These are phyloP conservation scores for Temnothorax rugatulus DNA, from an alignment of 2,888 invertebrate species.

Conservation along the genomic window DNA sequence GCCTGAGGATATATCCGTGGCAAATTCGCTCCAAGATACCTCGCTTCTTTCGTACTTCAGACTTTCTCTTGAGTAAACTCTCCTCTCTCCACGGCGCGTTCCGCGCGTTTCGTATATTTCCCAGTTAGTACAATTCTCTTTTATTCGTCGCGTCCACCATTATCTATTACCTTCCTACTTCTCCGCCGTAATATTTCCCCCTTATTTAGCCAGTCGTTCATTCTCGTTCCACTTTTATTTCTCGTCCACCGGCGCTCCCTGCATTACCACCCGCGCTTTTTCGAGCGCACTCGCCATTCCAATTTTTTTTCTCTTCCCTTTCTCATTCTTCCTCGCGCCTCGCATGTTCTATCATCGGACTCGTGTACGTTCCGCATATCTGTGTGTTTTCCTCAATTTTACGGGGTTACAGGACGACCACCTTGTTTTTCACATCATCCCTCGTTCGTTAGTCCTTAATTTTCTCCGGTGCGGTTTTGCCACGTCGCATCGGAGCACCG, in stretches of 20 bases:
- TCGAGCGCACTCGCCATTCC: constrained; percentile 35
- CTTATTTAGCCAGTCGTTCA: constrained; percentile 55
- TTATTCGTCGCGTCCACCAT: constrained; percentile 54
- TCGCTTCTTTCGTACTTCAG: constrained; percentile 24
- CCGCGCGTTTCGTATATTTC: constrained; percentile 46
- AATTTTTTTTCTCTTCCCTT: constrained; percentile 37
- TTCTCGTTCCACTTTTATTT: constrained; percentile 52
- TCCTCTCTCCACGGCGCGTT: constrained; percentile 17
- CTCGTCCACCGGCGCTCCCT: constrained; percentile 23
- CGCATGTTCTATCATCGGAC: constrained; percentile 41
- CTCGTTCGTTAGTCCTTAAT: constrained; percentile 25
- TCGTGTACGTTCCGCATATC: not conserved
- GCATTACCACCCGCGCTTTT: constrained; percentile 39
- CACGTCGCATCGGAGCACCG: not conserved
- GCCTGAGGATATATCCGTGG: constrained; percentile 27
- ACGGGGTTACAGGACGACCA: constrained; percentile 1
- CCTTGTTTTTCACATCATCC: not conserved
- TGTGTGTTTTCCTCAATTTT: constrained; percentile 8
- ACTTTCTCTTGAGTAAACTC: constrained; percentile 38
- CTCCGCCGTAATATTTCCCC: constrained; percentile 48
- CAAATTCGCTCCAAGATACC: constrained; percentile 37
- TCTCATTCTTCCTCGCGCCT: constrained; percentile 6
- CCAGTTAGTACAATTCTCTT: constrained; percentile 48
- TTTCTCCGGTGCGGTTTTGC: not conserved
- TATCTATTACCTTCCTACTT: constrained; percentile 47